Base-by-base conservation (phyloP, 2,888 invertebrate species). In the Cosmia trapezina region DNA sequence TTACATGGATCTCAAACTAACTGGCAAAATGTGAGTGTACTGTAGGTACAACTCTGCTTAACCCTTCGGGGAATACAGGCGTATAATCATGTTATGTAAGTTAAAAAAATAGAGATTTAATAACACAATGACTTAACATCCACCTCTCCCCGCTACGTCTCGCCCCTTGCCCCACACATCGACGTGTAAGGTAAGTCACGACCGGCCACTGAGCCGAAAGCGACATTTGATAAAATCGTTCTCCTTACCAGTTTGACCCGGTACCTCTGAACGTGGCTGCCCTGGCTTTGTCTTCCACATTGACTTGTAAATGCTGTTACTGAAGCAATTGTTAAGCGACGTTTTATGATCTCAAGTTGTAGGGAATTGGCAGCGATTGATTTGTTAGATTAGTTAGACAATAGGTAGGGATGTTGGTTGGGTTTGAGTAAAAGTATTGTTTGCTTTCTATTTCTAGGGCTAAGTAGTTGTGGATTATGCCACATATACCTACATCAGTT, bases 161-260 rank as follows among this genome's bases (percentile, higher is more conserved):
- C 76, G 9, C 80, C 11, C 54, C 68, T 89, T 85, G 73, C 3
- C 11, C 83, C 83, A 67, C 28, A 68, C 78, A 73, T 80, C 74
- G 86, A 91, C 94, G 89, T 90, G 93, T 94, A 95, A 94, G 94
- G 95, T 93, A 94, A 95, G 96, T 95, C 96, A 96, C 95, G 95
- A 96, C 89, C 91, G 93, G 92, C 93, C 93, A 93, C 93, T 93
- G 93, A 92, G 92, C 94, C 92, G 91, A 93, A 94, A 92, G 93
- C 93, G 93, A 94, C 94, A 91, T 93, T 92, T 91, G 96, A 96
- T 96, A 95, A 92, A 91, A 95, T 95, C 95, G 94, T 91, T 91
- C 94, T 91, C 91, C 94, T 93, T 91, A 89, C 90, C 91, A 91
- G 89, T 89, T 88, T 93, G 94, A 94, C 94, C 94, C 88, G 83